phyloP scores from a whole-genome alignment of 2,797 vertebrate genomes.

The Peromyscus melanophrys region DNA sequence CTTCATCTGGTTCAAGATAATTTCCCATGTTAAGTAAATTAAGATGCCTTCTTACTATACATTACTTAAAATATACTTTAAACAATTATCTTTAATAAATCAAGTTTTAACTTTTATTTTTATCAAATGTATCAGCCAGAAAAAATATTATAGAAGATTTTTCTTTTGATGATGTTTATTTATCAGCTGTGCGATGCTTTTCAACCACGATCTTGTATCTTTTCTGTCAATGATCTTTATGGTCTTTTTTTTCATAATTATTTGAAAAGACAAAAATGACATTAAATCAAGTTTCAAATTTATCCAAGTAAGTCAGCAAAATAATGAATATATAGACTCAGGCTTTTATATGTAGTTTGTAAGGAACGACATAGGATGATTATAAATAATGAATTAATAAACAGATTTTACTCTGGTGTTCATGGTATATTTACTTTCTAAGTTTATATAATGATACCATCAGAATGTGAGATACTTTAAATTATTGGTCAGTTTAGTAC shows the following conservation, averaged over 20 bases:
- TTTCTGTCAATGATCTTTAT: constrained; percentile 18
- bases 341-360: neutral
- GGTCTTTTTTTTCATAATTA: constrained; percentile 36
- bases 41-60: constrained; percentile 31
- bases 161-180: constrained; percentile 31
- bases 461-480: neutral
- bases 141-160: constrained; percentile 39
- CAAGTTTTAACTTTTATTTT: constrained; percentile 41
- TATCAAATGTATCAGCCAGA: constrained; percentile 11
- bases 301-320: constrained; percentile 56
- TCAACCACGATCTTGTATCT: constrained; percentile 31
- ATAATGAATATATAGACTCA: constrained; percentile 26
- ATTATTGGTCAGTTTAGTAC: neutral
- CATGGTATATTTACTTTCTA: constrained; percentile 46
- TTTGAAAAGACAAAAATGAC: constrained; percentile 48
- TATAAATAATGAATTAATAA: constrained; percentile 27
- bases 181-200: neutral
- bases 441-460: neutral
- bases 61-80: neutral
- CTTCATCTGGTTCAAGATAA: constrained; percentile 45
- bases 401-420: constrained; percentile 12
- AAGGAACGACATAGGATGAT: constrained; percentile 37
- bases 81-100: constrained; percentile 32
- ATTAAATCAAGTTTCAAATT: constrained; percentile 65
- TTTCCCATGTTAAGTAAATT: constrained; percentile 42